These are phyloP conservation scores for Barypeithes pellucidus DNA, from an alignment of 2,888 invertebrate species.

Conservation along the genomic window DNA sequence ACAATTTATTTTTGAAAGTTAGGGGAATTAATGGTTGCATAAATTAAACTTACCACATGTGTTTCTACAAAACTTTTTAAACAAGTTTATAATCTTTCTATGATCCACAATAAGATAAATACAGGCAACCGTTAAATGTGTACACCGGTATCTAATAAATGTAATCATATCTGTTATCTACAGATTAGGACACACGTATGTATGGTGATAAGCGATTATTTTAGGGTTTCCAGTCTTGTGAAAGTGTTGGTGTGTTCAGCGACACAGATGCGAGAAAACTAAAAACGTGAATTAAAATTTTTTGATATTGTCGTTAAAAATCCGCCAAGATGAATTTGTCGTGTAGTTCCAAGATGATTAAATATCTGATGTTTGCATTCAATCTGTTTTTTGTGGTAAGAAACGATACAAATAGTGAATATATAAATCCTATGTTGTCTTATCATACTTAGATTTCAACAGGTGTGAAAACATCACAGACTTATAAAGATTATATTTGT, in stretches of 20 bases:
- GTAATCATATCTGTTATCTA: conserved; percentile 29
- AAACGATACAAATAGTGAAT: conserved; percentile 57
- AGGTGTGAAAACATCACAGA: neutral
- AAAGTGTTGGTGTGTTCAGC: conserved; percentile 9
- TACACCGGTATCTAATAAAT: conserved; percentile 1
- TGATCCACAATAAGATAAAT: neutral
- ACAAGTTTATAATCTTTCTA: neutral
- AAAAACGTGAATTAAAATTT: neutral
- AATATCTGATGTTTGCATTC: conserved; percentile 89
- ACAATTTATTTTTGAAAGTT: no score
- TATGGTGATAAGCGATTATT: conserved; percentile 4
- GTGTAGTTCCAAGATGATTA: conserved; percentile 76
- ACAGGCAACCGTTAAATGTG: neutral
- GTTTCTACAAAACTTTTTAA: neutral
- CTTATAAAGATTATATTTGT: neutral
- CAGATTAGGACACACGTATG: conserved; percentile 19
- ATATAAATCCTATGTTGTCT: neutral
- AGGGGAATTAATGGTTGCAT: conserved; percentile 13
- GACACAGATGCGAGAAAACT: neutral
- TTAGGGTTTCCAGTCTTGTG: conserved; percentile 4
- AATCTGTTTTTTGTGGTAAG: conserved; percentile 92
- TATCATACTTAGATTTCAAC: conserved; percentile 9
- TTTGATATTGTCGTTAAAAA: neutral
- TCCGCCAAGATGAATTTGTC: conserved; percentile 62
- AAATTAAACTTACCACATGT: neutral